These are phyloP conservation scores for Stegostoma tigrinum DNA, from an alignment of 2,113 vertebrate genomes.

Conservation along the genomic window DNA sequence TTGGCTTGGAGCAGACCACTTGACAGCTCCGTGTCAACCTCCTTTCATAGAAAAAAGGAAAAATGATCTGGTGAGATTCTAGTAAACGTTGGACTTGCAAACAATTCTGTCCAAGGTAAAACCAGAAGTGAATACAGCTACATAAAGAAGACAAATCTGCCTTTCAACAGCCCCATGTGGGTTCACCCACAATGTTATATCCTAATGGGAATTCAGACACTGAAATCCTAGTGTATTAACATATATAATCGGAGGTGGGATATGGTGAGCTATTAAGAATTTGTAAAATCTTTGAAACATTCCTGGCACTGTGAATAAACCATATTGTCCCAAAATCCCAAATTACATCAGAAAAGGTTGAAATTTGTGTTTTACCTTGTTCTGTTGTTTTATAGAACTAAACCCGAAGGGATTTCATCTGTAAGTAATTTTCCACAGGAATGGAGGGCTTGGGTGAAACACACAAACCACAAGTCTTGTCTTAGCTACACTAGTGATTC, in stretches of 20 bases:
- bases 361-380: neutral
- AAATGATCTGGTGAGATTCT: neutral
- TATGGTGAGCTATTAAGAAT: neutral
- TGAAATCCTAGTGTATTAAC: neutral
- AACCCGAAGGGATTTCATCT: neutral
- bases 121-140: neutral
- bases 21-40: no score
- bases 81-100: neutral
- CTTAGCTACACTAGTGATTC: neutral
- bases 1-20: no score
- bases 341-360: neutral
- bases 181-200: neutral
- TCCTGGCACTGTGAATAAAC: neutral
- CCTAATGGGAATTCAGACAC: neutral
- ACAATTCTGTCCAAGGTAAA: neutral
- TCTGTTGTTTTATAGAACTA: neutral
- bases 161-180: neutral
- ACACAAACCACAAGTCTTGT: neutral
- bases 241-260: neutral
- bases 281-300: neutral
- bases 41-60: no score
- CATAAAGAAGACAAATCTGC: neutral
- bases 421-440: slow-evolving; percentile 7
- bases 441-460: neutral
- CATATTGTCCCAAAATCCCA: neutral